Percentiles rank a stretch among this genome's conserved stretches.
phyloP scores from a whole-genome alignment of 2,888 invertebrate species.

The Tachystola acroxantha region DNA sequence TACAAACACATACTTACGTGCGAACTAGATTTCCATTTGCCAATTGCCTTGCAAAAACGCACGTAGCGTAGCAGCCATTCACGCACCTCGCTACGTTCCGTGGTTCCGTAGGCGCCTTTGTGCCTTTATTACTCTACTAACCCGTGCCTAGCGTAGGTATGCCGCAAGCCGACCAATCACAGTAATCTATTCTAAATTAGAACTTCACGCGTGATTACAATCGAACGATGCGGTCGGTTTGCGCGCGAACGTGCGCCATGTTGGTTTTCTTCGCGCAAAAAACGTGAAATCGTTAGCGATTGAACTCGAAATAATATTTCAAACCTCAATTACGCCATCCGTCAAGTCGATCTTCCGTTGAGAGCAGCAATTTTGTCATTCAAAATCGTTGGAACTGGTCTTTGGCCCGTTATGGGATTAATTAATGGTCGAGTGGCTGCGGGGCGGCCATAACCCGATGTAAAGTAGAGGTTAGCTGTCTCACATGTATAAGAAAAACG shows the following conservation, averaged over 20 bases:
- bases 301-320: slow-evolving; percentile 48
- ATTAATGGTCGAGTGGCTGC: slow-evolving; percentile 48
- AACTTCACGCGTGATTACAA: slow-evolving; percentile 50
- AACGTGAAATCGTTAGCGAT: slow-evolving; percentile 40
- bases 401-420: slow-evolving; percentile 54
- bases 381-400: slow-evolving; percentile 48
- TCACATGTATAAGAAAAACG: slow-evolving; percentile 50
- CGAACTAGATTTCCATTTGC: slow-evolving; percentile 38
- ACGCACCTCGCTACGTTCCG: slow-evolving; percentile 34
- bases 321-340: slow-evolving; percentile 57
- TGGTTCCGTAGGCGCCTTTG: slow-evolving; percentile 43
- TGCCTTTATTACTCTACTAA: slow-evolving; percentile 35
- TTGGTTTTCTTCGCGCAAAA: slow-evolving; percentile 11
- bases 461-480: slow-evolving; percentile 42
- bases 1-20: no score
- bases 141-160: slow-evolving; percentile 27
- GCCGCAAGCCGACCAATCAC: slow-evolving; percentile 46
- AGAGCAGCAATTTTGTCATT: slow-evolving; percentile 58
- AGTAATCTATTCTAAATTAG: slow-evolving; percentile 56
- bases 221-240: slow-evolving; percentile 33
- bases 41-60: slow-evolving; percentile 44
- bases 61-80: slow-evolving; percentile 37
- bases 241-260: slow-evolving; percentile 28
- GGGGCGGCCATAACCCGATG: slow-evolving; percentile 49
- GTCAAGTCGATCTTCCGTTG: slow-evolving; percentile 40